These are phyloP conservation scores for Mustela nigripes DNA, from an alignment of 2,113 vertebrate species.

Conservation along the genomic window DNA sequence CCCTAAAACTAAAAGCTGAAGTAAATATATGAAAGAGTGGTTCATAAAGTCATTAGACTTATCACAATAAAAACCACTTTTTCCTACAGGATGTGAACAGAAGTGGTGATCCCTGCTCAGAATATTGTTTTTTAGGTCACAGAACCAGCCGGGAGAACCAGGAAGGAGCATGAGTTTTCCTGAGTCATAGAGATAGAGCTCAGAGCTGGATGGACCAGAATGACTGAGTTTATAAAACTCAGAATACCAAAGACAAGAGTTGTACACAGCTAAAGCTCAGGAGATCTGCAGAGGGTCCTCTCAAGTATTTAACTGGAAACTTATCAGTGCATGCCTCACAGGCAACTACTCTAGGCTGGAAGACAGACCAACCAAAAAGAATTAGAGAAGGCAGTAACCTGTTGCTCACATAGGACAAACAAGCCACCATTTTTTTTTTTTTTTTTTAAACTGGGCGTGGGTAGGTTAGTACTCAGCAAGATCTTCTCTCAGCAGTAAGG, in stretches of 20 bases:
- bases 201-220: neutral
- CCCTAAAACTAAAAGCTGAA: neutral
- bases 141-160: neutral
- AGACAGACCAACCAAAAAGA: neutral
- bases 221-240: neutral
- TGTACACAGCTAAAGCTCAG: neutral
- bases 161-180: neutral
- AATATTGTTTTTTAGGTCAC: neutral
- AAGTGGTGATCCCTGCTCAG: neutral
- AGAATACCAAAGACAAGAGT: neutral
- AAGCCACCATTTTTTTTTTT: neutral
- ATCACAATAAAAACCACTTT: neutral
- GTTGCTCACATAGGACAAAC: neutral
- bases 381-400: neutral
- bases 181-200: neutral
- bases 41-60: neutral
- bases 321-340: neutral
- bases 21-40: neutral
- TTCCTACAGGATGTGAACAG: neutral
- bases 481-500: neutral
- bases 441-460: neutral
- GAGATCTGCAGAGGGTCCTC: neutral
- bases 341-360: neutral
- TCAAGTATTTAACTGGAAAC: neutral
- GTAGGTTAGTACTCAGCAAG: neutral